Evolutionary conservation across 2,888 invertebrate genomes (phyloP), one percentile per base, ranked within the genome.

Genomic region (Lottia gigantea): DNA sequence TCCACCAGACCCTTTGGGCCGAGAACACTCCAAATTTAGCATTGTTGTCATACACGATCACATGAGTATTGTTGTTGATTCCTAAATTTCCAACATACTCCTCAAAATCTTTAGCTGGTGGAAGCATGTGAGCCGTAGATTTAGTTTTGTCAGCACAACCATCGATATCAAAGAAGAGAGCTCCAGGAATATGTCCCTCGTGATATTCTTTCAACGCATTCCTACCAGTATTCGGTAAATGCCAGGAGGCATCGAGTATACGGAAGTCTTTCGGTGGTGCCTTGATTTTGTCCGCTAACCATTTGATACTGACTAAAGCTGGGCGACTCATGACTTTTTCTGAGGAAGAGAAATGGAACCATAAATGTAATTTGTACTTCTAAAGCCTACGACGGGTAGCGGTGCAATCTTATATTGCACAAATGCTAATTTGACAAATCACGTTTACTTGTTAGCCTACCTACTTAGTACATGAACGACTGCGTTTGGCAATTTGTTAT

Each of bases 1-100:
- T 84, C 83, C 83, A 86, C 87, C 87, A 87, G 7, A 82, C 82
- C 40, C 87, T 68, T 14, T 79, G 84, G 1, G 85, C 86, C 8
- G 83, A 83, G 67, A 84, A 83, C 45, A 84, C 64, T 1, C 83
- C 83, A 74, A 79, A 78, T 12, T 73, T 74, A 15, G 78, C 79
- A 73, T 81, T 82, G 31, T 77, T 82, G 73, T 87, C 86, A 78
- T 87, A 87, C 4, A 86, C 77, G 19, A 87, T 76, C 23, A 87
- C 85, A 71, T 85, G 85, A 0, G 83, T 82, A 23, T 80, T 61
- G 67, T 83, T 85, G 66, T 74, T 71, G 16, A 87, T 83, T 12
- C 87, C 87, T 7, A 87, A 74, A 16, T 76, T 75, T 6, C 83
- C 81, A 14, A 83, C 83, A 78, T 84, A 86, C n/a, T 80, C 73